These are phyloP conservation scores for Ciona savignyi DNA, from an alignment of 23 tunicate genomes.

Conservation along the genomic window DNA sequence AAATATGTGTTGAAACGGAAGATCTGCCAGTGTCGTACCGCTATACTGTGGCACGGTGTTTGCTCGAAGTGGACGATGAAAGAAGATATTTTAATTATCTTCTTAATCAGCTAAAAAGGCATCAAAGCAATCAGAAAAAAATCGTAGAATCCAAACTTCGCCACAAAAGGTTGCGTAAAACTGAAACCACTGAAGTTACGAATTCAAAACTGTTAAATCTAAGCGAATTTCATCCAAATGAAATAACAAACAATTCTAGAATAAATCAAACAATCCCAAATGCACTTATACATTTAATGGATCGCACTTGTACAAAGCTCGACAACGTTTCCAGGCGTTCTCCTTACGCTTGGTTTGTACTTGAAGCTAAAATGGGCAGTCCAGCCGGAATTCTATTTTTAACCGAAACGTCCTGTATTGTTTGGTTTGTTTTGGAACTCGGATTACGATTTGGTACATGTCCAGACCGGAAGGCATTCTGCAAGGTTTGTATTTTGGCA, in stretches of 20 bases:
- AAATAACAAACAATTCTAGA: too few relatives aligned
- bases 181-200: not conserved
- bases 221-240: not conserved
- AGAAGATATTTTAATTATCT: not conserved
- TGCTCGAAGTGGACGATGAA: constrained; percentile 24
- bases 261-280: not conserved
- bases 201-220: too few relatives aligned
- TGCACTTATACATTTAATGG: not conserved
- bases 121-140: not conserved
- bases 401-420: constrained; percentile 84
- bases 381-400: constrained; percentile 77
- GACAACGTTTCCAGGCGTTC: constrained; percentile 38
- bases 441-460: constrained; percentile 51
- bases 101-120: not conserved
- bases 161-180: not conserved
- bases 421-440: constrained; percentile 97
- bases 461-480: constrained; percentile 67
- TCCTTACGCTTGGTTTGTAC: constrained; percentile 60
- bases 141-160: not conserved
- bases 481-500: constrained; percentile 31
- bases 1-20: not conserved
- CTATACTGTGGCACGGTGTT: constrained; percentile 23
- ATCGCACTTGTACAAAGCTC: constrained; percentile 21
- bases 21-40: constrained; percentile 5
- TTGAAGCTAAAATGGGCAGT: constrained; percentile 67